Evolutionary conservation across 1,140 invertebrate genomes (phyloP), one percentile per base, ranked within the genome.

Genomic region (Apis cerana): DNA sequence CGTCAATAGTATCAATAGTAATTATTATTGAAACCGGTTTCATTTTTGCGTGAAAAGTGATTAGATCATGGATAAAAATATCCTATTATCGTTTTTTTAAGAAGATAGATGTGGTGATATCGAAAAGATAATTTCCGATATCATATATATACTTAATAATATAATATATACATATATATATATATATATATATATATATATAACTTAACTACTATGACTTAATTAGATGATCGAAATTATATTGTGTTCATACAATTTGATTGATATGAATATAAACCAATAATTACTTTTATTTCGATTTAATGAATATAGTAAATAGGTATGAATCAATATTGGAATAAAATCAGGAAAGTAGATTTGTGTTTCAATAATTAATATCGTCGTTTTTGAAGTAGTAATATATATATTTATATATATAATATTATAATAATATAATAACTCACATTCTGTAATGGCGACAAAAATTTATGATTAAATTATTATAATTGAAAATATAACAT

Each of bases 21-120:
- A 71, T 75, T 72, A 80, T 86, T 76, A 84, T 75, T 71, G 85
- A 84, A 89, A 89, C 89, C 88, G 86, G 88, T 90, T 90, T 89
- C 86, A 82, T 65, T 79, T 79, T 65, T 59, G 50, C 61, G 70
- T 59, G 23, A 83, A 78, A 87, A 64, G 54, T 10, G 75, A 84
- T 89, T 88, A 87, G 84, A 80, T 87, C 85, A 87, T 68, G 33
- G 64, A 43, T 69, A 75, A 87, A 85, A 87, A 87, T 87, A 87
- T 48, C 52, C 50, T 33, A 61, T 77, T 79, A 85, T 85, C 79
- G 68, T 64, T 15, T 43, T 65, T 61, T 17, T 4, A 13, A 23
- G 12, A 33, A n/a, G n/a, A 0, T 33, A 27, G 52, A 21, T 33
- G 4, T n/a, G 33, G 11, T 48, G 52, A 54, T 48, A 50, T 48